Base-by-base conservation (phyloP, 2,888 invertebrate genomes). In the Orchestes rusci region DNA sequence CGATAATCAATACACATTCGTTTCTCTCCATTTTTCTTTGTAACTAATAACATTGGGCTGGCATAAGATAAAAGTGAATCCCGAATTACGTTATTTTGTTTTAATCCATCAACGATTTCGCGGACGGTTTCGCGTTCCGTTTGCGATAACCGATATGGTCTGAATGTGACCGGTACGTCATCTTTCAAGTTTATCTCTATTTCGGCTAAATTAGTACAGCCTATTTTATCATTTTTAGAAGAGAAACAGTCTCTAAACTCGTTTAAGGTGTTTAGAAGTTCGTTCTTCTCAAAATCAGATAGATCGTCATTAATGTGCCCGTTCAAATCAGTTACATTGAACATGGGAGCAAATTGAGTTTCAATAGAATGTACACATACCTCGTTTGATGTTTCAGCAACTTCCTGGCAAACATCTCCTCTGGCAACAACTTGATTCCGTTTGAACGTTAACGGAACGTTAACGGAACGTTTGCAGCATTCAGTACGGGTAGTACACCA, bases 131-230 rank as follows among this genome's bases (percentile, higher is more conserved):
- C 38, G 12, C 54, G 37, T 39, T 55, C 52, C n/a, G 47, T 12
- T 32, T 43, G 20, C 3, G 53, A 41, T 34, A 56, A 31, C 27
- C 54, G 30, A 34, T 56, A 56, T 2, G 55, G 54, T 29, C 56
- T 18, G 32, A 39, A 47, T 41, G 20, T 34, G 4, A 53, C 39
- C 10, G 53, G 48, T 13, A 12, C 35, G 16, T 53, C 53, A 8
- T 16, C 36, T 16, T 40, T 39, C 30, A 53, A 23, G 5, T 45
- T 29, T 8, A 53, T 53, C 23, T n/a, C n/a, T n/a, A n/a, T n/a
- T n/a, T n/a, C n/a, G n/a, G n/a, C n/a, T n/a, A n/a, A n/a, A n/a
- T n/a, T n/a, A n/a, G n/a, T n/a, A n/a, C n/a, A n/a, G n/a, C n/a
- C n/a, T n/a, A n/a, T n/a, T n/a, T n/a, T n/a, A 23, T 10, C 10